Evolutionary conservation across 2,888 invertebrate species (phyloP), one percentile per base, ranked within the genome.

Genomic region (Athripsodes cinereus): DNA sequence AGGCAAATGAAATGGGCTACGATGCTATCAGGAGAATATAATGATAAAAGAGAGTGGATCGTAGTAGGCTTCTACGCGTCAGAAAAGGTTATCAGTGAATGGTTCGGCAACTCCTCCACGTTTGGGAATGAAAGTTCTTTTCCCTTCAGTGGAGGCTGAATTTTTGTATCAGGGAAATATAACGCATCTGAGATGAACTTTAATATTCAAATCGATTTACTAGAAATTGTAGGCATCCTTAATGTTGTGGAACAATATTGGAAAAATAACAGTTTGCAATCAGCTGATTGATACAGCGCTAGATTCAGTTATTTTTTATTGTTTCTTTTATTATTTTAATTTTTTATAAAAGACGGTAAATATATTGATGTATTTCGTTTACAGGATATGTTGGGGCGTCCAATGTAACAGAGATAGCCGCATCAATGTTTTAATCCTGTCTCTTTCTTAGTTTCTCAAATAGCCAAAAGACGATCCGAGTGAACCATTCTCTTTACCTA

Each of bases 1-100:
- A 53, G 58, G 58, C 57, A 61, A 57, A 44, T 53, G 57, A 57
- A 63, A 57, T 52, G 40, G 55, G 57, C 61, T 63, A 61, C 63
- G 57, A 50, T 21, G 52, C 19, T 52, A 57, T 52, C 58, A 59
- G 63, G 63, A 13, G 6, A 22, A 20, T 52, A 63, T 52, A 55
- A 52, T 8, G 1, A n/a, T 11, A 11, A 16, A 18, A 34, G 57
- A 18, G 34, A 16, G 2, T 31, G 6, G 6, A 11, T 16, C 13
- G 40, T 40, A 40, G 35, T 46, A 47, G 13, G 22, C 11, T 52
- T 46, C 47, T 54, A 47, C 48, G 20, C 21, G 46, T 26, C 13
- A n/a, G 40, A 40, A 40, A 40, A 40, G 13, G 13, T 31, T 11
- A 40, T 8, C 13, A 40, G 40, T 16, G 40, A 40, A 40, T 3